Evolutionary conservation across 2,113 vertebrate genomes (phyloP).

Genomic region (Ramphastos sulfuratus): DNA sequence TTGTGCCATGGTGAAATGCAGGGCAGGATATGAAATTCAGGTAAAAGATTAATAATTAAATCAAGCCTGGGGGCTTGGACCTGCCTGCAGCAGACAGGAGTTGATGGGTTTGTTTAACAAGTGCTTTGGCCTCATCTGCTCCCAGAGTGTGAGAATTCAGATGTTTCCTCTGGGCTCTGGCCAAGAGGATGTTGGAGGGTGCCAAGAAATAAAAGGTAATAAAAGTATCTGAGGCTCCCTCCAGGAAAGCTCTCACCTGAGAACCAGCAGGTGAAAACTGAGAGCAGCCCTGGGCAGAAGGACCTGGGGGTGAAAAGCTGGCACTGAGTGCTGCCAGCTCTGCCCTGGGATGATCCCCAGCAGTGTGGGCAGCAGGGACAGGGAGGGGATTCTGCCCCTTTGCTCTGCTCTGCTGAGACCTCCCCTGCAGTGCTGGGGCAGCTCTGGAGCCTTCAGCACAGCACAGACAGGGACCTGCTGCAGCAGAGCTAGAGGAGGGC

Average conservation of each 20-base stretch:
- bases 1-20: neutral
- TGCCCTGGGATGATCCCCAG: neutral
- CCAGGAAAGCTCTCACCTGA: neutral
- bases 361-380: neutral
- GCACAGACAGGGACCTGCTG: too few relatives aligned
- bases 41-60: neutral
- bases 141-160: neutral
- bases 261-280: neutral
- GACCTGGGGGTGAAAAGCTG: neutral
- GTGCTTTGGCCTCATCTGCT: neutral
- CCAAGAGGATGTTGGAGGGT: neutral
- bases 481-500: too few relatives aligned
- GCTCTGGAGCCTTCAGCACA: too few relatives aligned
- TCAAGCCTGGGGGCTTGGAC: neutral
- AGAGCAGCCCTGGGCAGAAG: neutral
- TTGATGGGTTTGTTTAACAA: neutral
- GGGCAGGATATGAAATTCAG: rapidly evolving
- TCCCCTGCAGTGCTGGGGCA: too few relatives aligned
- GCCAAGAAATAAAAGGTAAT: constrained; percentile 14
- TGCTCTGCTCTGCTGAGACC: too few relatives aligned
- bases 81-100: neutral
- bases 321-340: too few relatives aligned
- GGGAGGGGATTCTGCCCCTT: too few relatives aligned
- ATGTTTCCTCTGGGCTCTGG: neutral
- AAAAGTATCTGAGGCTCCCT: neutral